Evolutionary conservation across 2,113 vertebrate genomes (phyloP), one percentile per base, ranked within the genome.

Genomic region (Oplegnathus fasciatus): DNA sequence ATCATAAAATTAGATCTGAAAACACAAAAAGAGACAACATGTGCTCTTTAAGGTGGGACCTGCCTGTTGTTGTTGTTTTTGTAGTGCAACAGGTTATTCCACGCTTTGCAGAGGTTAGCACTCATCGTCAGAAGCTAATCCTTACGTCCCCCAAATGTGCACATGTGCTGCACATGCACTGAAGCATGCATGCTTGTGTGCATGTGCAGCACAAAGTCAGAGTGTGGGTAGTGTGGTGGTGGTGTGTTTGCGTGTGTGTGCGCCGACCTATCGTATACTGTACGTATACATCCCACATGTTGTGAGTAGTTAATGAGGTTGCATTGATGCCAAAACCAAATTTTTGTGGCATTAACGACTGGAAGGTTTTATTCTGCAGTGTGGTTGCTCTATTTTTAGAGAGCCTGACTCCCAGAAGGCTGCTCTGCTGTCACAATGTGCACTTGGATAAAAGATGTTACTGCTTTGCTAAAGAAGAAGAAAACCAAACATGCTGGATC

Each of bases 41-140:
- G n/a, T 65, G 76, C 55, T 65, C 26, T 75, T 58, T 44, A n/a
- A 55, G 32, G 46, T 60, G 60, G 15, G 34, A 32, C 54, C n/a
- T 78, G 26, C 46, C 37, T 78, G 77, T 82, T 71, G 74, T 66
- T 70, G 73, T 84, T 80, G 40, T 76, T 48, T 66, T 68, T 78
- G 55, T 55, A 14, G 54, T 78, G 78, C 86, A 91, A 88, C 89
- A 89, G 87, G 90, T 93, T 82, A 42, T 22, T 26, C 69, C 48
- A 17, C 42, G 72, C 37, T 71, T 80, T 69, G 48, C 24, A 71
- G 34, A 61, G 42, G 50, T 80, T 37, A 73, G 46, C 44, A n/a
- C 48, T 61, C 34, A 75, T 64, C 17, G 26, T 26, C 30, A 82
- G 75, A 67, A 75, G 81, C 62, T 76, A 70, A 81, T 86, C 78